A percentile compares a stretch with the other conserved stretches of the same genome.
These are phyloP conservation scores for Malaclemys terrapin DNA, from an alignment of 2,113 vertebrate species.

Conservation along the genomic window DNA sequence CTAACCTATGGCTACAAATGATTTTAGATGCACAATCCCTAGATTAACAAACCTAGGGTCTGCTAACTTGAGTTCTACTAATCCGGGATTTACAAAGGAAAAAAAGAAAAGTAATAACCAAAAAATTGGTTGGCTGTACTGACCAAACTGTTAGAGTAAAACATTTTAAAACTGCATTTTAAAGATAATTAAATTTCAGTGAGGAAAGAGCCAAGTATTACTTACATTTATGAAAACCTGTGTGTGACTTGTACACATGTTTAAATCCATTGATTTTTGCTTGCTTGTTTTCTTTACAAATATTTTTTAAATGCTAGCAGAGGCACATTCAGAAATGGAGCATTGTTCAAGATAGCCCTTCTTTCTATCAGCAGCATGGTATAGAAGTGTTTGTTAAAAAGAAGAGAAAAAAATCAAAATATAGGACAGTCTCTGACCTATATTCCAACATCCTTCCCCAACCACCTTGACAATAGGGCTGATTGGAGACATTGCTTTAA, in stretches of 20 bases:
- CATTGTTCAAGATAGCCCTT: background rate
- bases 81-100: background rate
- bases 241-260: background rate
- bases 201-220: background rate
- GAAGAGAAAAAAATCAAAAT: background rate
- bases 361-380: constrained; percentile 25
- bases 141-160: background rate
- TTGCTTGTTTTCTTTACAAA: constrained; percentile 19
- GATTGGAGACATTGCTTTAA: background rate
- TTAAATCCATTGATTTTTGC: constrained; percentile 27
- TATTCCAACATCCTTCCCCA: constrained; percentile 27
- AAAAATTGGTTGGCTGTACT: background rate
- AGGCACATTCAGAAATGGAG: background rate
- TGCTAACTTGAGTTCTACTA: background rate
- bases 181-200: constrained; percentile 28
- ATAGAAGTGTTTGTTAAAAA: constrained; percentile 30
- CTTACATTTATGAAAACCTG: constrained; percentile 26
- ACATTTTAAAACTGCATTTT: constrained; percentile 29
- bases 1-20: background rate
- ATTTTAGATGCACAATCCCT: background rate
- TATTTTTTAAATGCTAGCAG: constrained; percentile 11
- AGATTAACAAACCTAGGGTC: background rate
- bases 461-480: background rate
- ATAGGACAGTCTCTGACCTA: constrained; percentile 15
- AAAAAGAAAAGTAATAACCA: background rate